These are phyloP conservation scores for Acrobasis consociella DNA, from an alignment of 2,888 invertebrate genomes.

Conservation along the genomic window DNA sequence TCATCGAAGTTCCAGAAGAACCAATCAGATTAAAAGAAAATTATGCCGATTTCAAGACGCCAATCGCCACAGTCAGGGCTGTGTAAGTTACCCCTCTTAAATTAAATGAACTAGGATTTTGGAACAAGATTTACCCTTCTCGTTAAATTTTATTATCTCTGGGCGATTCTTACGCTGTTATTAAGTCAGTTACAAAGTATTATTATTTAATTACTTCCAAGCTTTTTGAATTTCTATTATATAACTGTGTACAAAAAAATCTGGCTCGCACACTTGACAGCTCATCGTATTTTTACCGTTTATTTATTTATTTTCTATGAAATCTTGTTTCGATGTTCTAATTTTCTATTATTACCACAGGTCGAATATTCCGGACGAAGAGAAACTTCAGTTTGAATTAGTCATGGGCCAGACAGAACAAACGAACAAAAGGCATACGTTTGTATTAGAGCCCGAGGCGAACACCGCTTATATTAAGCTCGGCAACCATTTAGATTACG, in stretches of 20 bases:
- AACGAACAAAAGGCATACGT: conserved; percentile 92
- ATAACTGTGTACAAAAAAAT: too few species aligned
- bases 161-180: conserved; percentile 15
- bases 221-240: too few species aligned
- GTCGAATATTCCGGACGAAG: conserved; percentile 89
- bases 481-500: conserved; percentile 91
- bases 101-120: conserved; percentile 22
- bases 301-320: not conserved
- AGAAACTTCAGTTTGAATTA: conserved; percentile 89
- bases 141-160: conserved; percentile 19
- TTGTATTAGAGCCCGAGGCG: conserved; percentile 86
- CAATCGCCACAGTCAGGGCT: conserved; percentile 88
- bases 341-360: conserved; percentile 50
- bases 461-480: conserved; percentile 89
- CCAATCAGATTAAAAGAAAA: conserved; percentile 88
- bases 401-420: conserved; percentile 92
- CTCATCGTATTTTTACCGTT: too few species aligned
- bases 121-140: conserved; percentile 7
- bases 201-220: not conserved
- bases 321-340: not conserved
- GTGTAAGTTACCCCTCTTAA: conserved; percentile 76
- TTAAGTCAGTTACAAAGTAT: conserved; percentile 9
- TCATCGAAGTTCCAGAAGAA: conserved; percentile 83
- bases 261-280: too few species aligned
- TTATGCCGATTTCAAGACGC: conserved; percentile 86